Percentiles rank a stretch among this genome's conserved stretches.
Conservation (phyloP, 2,797 vertebrate genomes). For the Peromyscus eremicus region DNA sequence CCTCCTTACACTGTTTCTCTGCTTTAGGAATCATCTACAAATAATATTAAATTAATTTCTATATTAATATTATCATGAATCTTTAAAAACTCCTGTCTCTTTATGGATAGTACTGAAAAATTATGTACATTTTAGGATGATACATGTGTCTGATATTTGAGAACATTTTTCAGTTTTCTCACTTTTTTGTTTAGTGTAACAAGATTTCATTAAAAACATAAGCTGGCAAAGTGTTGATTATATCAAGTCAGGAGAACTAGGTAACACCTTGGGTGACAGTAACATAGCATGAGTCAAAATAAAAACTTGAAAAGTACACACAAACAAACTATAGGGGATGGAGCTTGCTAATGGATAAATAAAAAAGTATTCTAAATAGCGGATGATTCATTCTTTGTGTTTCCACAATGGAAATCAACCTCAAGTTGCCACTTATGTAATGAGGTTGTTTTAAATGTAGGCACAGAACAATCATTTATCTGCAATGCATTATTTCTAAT, state of each 20-base stretch:
- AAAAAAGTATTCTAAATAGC: slow-evolving; percentile 31
- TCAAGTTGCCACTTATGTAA: neutral
- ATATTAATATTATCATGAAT: neutral
- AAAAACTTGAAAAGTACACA: slow-evolving; percentile 22
- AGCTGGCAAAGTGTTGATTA: slow-evolving; percentile 53
- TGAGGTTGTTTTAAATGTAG: neutral
- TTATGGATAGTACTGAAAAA: neutral
- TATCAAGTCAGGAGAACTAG: slow-evolving; percentile 45
- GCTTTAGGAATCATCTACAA: neutral
- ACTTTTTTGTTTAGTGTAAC: slow-evolving; percentile 51
- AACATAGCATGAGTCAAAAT: slow-evolving; percentile 48
- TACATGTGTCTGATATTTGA: slow-evolving; percentile 47
- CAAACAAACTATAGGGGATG: slow-evolving; percentile 6
- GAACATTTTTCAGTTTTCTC: slow-evolving; percentile 58
- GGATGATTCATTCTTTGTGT: neutral
- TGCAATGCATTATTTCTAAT: neutral
- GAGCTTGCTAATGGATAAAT: neutral
- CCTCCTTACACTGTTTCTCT: neutral
- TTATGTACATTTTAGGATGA: slow-evolving; percentile 27
- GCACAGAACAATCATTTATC: neutral
- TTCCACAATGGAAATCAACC: neutral
- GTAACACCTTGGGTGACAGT: slow-evolving; percentile 34
- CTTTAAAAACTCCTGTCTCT: neutral
- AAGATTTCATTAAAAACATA: slow-evolving; percentile 49
- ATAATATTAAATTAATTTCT: neutral